A percentile compares a stretch with the other conserved stretches of the same genome.
These are phyloP conservation scores for Electrona antarctica DNA, from an alignment of 2,113 vertebrate species.

Conservation along the genomic window DNA sequence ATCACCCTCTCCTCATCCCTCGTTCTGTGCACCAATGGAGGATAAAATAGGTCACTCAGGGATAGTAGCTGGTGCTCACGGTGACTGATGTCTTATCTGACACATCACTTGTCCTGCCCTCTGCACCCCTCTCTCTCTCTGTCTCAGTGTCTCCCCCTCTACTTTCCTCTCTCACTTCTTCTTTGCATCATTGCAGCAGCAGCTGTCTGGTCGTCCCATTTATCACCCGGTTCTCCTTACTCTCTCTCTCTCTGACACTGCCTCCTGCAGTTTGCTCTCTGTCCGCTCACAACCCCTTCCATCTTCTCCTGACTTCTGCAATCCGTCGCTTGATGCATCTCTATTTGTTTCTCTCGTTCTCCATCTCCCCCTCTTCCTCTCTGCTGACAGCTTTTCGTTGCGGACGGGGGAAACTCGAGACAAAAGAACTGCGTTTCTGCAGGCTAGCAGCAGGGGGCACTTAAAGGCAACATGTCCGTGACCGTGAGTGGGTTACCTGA, in stretches of 20 bases:
- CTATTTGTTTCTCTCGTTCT: too few species aligned
- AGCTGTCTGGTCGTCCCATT: background rate
- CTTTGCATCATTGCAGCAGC: slow-evolving; percentile 1
- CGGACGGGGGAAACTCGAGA: slow-evolving; percentile 14
- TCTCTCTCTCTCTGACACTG: background rate
- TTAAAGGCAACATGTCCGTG: background rate
- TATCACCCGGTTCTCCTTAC: background rate
- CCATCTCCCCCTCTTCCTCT: too few species aligned
- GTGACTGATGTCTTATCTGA: slow-evolving; percentile 63
- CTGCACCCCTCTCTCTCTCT: slow-evolving; percentile 12
- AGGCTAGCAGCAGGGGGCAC: slow-evolving; percentile 28
- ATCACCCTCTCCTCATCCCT: slow-evolving; percentile 63
- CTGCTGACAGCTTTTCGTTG: background rate
- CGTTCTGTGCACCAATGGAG: slow-evolving; percentile 61
- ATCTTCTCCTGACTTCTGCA: too few species aligned
- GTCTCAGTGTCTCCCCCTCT: slow-evolving; percentile 8
- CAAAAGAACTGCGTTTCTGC: slow-evolving; percentile 37
- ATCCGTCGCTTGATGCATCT: too few species aligned
- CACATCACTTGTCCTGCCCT: slow-evolving; percentile 35
- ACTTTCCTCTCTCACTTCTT: background rate
- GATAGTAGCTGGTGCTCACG: slow-evolving; percentile 45
- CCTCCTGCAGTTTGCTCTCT: background rate
- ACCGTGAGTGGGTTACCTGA: background rate
- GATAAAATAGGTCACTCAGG: slow-evolving; percentile 71
- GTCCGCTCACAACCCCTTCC: background rate